Evolutionary conservation across 2,888 invertebrate species (phyloP).

Genomic region (Zaprionus bogoriensis): DNA sequence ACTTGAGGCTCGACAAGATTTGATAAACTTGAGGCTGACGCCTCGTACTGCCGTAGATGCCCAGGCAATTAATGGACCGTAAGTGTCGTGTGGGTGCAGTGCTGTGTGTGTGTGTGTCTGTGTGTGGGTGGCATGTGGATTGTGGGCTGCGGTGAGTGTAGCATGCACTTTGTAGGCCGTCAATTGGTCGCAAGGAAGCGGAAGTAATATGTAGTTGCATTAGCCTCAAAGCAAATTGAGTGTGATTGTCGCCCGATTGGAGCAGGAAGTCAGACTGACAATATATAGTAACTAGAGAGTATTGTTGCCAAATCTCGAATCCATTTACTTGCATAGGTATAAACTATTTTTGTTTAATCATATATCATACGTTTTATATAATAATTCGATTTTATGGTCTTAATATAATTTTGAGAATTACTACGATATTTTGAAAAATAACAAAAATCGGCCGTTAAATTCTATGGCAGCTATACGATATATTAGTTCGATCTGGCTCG

Average conservation of each 20-base stretch:
- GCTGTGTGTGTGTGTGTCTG: not conserved
- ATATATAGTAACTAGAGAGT: too few species aligned
- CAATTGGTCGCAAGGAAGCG: not conserved
- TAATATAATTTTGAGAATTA: too few species aligned
- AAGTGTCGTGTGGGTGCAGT: not conserved
- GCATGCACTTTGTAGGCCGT: not conserved
- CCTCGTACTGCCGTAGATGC: not conserved
- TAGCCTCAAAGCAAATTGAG: not conserved
- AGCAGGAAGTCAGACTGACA: not conserved
- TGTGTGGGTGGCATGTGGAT: not conserved
- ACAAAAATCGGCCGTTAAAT: too few species aligned
- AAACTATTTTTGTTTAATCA: too few species aligned
- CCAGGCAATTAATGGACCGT: not conserved
- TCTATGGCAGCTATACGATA: too few species aligned
- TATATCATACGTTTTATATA: too few species aligned
- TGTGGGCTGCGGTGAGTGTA: not conserved
- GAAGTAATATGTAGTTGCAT: not conserved
- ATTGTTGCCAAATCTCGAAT: too few species aligned
- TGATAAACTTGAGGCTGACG: conserved; percentile 30
- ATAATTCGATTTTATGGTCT: too few species aligned
- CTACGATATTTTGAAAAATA: too few species aligned
- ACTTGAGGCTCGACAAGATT: conserved; percentile 13
- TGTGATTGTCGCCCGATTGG: not conserved
- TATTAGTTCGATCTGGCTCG: too few species aligned
- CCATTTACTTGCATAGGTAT: too few species aligned